Conservation (phyloP, 2,113 vertebrate species). For the Tursiops truncatus region DNA sequence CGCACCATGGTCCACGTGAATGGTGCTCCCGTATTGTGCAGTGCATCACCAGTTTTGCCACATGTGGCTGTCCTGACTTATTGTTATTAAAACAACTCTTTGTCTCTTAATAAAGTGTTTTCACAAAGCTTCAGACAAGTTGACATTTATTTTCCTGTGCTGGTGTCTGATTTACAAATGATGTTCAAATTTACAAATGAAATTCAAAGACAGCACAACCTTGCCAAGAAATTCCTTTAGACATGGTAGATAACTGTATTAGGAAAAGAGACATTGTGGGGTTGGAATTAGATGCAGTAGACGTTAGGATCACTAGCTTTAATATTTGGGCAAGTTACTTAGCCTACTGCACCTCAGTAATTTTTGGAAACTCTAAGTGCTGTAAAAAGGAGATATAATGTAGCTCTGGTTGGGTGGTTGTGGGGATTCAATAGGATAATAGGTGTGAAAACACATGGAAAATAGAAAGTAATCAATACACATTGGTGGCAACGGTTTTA, state of each 20-base stretch:
- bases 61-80: background rate
- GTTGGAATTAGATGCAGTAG: background rate
- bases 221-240: background rate
- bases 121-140: background rate
- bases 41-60: background rate
- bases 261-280: background rate
- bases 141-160: background rate
- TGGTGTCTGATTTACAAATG: background rate
- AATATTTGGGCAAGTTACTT: background rate
- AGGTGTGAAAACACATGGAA: background rate
- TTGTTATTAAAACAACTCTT: background rate
- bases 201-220: background rate
- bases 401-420: background rate
- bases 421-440: background rate
- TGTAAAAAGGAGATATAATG: background rate
- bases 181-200: background rate
- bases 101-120: conserved; percentile 11
- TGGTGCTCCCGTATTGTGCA: background rate
- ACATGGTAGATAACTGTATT: background rate
- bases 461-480: background rate
- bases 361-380: background rate
- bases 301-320: background rate
- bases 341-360: background rate
- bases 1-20: background rate
- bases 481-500: background rate